Percentiles rank a stretch among this genome's conserved stretches.
These are phyloP conservation scores for Tenebrio molitor DNA, from an alignment of 1,140 invertebrate species.

Conservation along the genomic window DNA sequence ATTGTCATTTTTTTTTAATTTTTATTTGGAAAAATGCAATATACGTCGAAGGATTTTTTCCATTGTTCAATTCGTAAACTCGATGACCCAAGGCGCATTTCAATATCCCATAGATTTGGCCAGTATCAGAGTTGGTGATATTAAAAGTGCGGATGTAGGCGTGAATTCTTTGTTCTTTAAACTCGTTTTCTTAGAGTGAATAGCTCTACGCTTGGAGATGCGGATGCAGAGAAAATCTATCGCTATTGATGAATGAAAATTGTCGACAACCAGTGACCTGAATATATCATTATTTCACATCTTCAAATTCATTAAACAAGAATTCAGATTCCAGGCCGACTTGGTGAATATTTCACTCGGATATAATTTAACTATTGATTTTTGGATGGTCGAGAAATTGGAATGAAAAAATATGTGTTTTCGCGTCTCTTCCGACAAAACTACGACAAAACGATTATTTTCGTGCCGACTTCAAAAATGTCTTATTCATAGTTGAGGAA, in stretches of 20 bases:
- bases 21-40: no score
- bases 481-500: slow-evolving; percentile 28
- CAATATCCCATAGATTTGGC: no score
- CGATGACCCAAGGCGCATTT: no score
- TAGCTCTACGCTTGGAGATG: background rate
- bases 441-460: slow-evolving; percentile 10
- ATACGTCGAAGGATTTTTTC: no score
- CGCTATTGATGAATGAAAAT: slow-evolving; percentile 25
- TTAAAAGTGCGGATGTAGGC: slow-evolving; percentile 5
- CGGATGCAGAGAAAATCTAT: slow-evolving; percentile 10
- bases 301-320: slow-evolving; percentile 4
- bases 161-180: slow-evolving; percentile 30
- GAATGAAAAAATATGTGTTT: no score
- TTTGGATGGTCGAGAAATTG: background rate
- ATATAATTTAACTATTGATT: background rate
- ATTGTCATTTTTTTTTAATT: slow-evolving; percentile 9
- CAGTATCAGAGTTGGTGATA: slow-evolving; percentile 5
- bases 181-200: slow-evolving; percentile 23
- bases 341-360: background rate
- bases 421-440: background rate
- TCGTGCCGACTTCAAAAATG: background rate
- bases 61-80: no score
- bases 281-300: slow-evolving; percentile 16
- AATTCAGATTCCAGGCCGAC: background rate
- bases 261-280: slow-evolving; percentile 22